phyloP scores from a whole-genome alignment of 2,888 invertebrate species.

The Leptopilina myrica region DNA sequence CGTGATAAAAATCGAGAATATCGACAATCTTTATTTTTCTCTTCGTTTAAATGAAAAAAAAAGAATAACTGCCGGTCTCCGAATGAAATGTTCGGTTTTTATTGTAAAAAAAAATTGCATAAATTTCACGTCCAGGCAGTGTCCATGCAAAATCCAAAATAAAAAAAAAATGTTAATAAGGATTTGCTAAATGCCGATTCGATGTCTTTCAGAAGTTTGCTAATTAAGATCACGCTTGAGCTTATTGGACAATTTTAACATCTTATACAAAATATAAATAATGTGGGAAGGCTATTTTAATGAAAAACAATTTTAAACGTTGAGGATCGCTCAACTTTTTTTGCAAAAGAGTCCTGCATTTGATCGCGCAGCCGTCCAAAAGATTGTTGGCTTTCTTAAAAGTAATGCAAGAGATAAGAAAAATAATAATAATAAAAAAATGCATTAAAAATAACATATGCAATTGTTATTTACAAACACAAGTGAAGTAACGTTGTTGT shows the following conservation, averaged over 20 bases:
- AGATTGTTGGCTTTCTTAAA: constrained; percentile 61
- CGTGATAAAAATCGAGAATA: too few relatives aligned
- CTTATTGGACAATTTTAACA: constrained; percentile 29
- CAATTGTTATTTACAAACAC: constrained; percentile 58
- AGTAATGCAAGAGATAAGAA: constrained; percentile 43
- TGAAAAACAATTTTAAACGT: background rate
- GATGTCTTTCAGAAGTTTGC: constrained; percentile 33
- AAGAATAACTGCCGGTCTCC: constrained; percentile 13
- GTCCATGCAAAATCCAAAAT: constrained; percentile 5
- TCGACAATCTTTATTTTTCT: constrained; percentile 21
- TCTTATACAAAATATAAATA: background rate
- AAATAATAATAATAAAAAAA: too few relatives aligned
- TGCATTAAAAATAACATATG: constrained; percentile 54
- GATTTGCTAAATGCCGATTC: constrained; percentile 27
- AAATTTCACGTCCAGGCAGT: constrained; percentile 18
- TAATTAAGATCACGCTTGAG: constrained; percentile 19
- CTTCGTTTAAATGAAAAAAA: background rate
- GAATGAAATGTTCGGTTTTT: constrained; percentile 1
- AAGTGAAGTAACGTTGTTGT: constrained; percentile 49
- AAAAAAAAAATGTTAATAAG: background rate
- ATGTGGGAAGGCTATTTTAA: constrained; percentile 4
- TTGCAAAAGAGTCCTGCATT: constrained; percentile 14
- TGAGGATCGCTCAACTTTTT: constrained; percentile 24
- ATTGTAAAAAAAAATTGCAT: background rate
- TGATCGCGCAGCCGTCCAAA: constrained; percentile 64